Evolutionary conservation across 2,888 invertebrate species (phyloP).

Genomic region (Torymus tubicola): DNA sequence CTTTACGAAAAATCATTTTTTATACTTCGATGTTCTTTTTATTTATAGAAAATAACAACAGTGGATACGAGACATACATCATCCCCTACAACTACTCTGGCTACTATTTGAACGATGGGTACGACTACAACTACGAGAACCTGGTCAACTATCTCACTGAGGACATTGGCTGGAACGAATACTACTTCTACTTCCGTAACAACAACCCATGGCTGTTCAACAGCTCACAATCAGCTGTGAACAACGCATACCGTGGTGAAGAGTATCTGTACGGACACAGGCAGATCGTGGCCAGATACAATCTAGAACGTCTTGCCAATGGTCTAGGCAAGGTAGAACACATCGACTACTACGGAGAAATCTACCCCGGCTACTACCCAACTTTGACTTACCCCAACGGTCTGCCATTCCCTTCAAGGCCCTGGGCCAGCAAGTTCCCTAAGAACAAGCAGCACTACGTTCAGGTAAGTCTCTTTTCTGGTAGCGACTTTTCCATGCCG

Average conservation of each 20-base stretch:
- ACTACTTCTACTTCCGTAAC: conserved; percentile 82
- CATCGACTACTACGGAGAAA: conserved; percentile 78
- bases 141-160: conserved; percentile 83
- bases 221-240: conserved; percentile 76
- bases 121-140: conserved; percentile 79
- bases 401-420: conserved; percentile 76
- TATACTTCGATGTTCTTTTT: neutral
- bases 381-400: conserved; percentile 81
- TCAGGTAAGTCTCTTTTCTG: conserved; percentile 49
- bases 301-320: conserved; percentile 83
- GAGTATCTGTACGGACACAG: conserved; percentile 76
- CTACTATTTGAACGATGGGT: conserved; percentile 77
- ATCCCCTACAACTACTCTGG: conserved; percentile 81
- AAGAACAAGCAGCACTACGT: conserved; percentile 59
- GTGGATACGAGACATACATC: conserved; percentile 74
- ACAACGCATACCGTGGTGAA: conserved; percentile 75
- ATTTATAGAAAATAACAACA: conserved; percentile 61
- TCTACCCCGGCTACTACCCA: conserved; percentile 80
- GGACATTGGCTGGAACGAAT: conserved; percentile 83
- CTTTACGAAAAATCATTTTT: neutral
- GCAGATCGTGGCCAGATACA: conserved; percentile 79
- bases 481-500: too few relatives aligned
- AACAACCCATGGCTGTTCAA: conserved; percentile 82
- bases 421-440: conserved; percentile 59
- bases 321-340: conserved; percentile 81